Evolutionary conservation across 37 sponge, comb jelly and placozoan species (phyloP), one percentile per base, ranked within the genome.

Genomic region (Lycopodina hypogea): DNA sequence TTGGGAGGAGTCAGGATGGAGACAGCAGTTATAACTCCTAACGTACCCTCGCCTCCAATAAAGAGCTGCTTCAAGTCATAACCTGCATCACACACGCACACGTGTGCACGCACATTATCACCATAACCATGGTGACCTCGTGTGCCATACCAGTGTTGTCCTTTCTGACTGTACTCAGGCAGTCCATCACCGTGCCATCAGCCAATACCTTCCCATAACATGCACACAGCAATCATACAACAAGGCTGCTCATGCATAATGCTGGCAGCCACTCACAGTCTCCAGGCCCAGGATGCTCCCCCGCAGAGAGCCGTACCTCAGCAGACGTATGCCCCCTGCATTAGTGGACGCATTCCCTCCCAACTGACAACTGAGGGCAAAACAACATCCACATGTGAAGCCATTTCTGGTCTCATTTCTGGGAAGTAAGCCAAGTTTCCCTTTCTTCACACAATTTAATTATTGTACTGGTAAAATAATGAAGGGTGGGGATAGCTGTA

Each of bases 1-100:
- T 53, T 77, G 2, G 85, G 87, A 23, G 96, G 90, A 4, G 87
- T 76, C 1, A 91, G 86, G 22, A 98, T 80, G 0, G 93, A 80
- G 26, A 98, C 85, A 19, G 84, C 87, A 42, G 99, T 95, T 36
- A 98, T 70, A 12, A 98, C 78, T 0, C 99, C 99, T 22, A 98
- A 88, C 12, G 99, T 98, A 2, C 99, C 99, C 64, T 98, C 99
- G 34, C 87, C 78, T 29, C 99, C 99, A 72, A 98, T 95, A 78
- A 98, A 95, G 71, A 98, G 78, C 90, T 98, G 99, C 84, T 98
- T 98, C 39, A 98, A 39, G 50, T 98, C 99, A 84, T 95, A 98
- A 9, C 97, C 95, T 85, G 56, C 22, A 63, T 63, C 65, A 63
- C 65, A 59, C 61, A 60, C 24, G 12, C 24, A 60, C 61, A 29